Evolutionary conservation across 2,113 vertebrate genomes (phyloP), one percentile per base, ranked within the genome.

Genomic region (Myotis yumanensis): DNA sequence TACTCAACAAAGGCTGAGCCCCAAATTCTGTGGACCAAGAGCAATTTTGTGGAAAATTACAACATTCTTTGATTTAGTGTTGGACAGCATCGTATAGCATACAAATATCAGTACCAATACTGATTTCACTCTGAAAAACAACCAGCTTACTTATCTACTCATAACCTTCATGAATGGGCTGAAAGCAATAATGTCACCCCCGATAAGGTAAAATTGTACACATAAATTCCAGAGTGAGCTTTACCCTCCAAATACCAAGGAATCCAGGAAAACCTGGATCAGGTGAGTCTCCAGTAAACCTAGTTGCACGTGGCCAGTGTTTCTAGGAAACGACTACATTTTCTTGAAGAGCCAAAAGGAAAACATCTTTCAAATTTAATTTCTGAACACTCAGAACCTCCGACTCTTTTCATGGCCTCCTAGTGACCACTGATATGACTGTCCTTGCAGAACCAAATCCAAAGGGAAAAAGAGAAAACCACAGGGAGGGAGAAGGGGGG

Each of bases 81-180:
- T 51, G n/a, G 30, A 81, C 18, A 40, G 12, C 28, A 54, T 88
- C 48, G 84, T 48, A 5, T 72, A 32, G 32, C 10, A 46, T 8
- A 89, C 32, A 92, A 89, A 48, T 52, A 66, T n/a, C 23, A 69
- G 14, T 59, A 71, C 62, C 85, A 91, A 66, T 64, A 37, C 16
- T 51, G 11, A 79, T 86, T 89, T 86, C 76, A 77, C 30, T 71
- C 59, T 57, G 43, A 82, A 95, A 83, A 89, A 89, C 59, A 90
- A 40, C 25, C 32, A 82, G 59, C 59, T 89, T 69, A 88, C 12
- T 40, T 22, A 48, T 35, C 43, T 57, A 72, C 30, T 68, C 43
- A 37, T 86, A 73, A 59, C 69, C 28, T 64, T 81, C 32, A 76
- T 57, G 88, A 85, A 64, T 40, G 30, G 71, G 12, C 73, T 82